Conservation (phyloP, 2,113 vertebrate species). For the Odobenus rosmarus region DNA sequence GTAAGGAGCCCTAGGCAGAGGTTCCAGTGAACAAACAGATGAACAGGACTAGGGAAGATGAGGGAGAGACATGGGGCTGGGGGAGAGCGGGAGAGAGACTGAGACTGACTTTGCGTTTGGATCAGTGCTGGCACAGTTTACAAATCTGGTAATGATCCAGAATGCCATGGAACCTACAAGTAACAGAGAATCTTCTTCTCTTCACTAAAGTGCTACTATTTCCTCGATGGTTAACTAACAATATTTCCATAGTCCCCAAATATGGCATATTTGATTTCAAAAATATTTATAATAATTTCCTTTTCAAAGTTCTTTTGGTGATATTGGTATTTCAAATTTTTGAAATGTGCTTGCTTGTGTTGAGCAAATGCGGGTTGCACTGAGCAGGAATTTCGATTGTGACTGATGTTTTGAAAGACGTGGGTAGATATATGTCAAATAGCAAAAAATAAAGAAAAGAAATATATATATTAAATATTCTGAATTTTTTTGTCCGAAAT, state of each 20-base stretch:
- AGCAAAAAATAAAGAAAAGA: not conserved
- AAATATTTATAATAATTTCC: slow-evolving; percentile 20
- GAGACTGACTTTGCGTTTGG: not conserved
- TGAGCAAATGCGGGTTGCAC: not conserved
- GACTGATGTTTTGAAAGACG: slow-evolving; percentile 13
- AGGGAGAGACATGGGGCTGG: not conserved
- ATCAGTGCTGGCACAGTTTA: not conserved
- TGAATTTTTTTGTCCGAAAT: not conserved
- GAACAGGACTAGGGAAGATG: not conserved
- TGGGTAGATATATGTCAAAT: not conserved
- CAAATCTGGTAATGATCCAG: not conserved
- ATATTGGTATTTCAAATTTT: not conserved
- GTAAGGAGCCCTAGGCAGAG: not conserved
- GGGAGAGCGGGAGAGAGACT: not conserved
- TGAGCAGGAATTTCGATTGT: not conserved
- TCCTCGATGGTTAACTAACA: not conserved
- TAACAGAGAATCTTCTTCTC: not conserved
- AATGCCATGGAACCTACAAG: not conserved
- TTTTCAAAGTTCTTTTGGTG: slow-evolving; percentile 2
- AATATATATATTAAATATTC: not conserved
- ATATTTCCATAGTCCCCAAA: not conserved
- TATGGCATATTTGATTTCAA: not conserved
- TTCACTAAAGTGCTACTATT: not conserved
- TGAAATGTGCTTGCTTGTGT: not conserved
- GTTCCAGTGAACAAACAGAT: not conserved